Evolutionary conservation across 2,113 vertebrate species (phyloP), one percentile per base, ranked within the genome.

Genomic region (Vulpes vulpes): DNA sequence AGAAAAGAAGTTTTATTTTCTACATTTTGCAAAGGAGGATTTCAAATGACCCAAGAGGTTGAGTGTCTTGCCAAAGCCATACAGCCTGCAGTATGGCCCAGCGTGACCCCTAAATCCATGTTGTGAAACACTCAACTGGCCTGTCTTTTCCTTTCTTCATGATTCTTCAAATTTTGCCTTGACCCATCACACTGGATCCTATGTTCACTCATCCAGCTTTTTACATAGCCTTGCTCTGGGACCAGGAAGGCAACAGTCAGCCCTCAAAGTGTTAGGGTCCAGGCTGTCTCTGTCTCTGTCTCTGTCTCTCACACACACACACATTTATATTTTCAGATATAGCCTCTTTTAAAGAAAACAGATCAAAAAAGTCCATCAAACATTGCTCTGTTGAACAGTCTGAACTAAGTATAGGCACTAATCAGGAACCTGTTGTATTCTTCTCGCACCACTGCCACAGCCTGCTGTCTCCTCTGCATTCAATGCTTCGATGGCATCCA

Each of bases 261-360:
- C 19, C 16, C 9, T 35, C 2, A 0, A 17, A 25, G 30, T 32
- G 11, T 16, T 20, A 65, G 73, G 23, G 35, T 38, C 16, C 11
- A 14, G 5, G n/a, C 22, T 62, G 6, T 67, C 49, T 64, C 27
- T 64, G 43, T 43, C 43, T 43, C 43, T 43, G 2, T 73, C 15
- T 85, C 8, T 22, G 11, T 35, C n/a, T 92, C 64, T 81, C 38
- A 38, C 32, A 38, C 20, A 22, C 64, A 38, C 38, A 7, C n/a
- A 69, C 23, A 30, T 15, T 49, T 27, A 32, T 17, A n/a, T 7
- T 23, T 38, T 16, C 8, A 62, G 25, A 49, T 20, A n/a, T 6
- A 53, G 35, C 19, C 27, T 87, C 60, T 90, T 80, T 60, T 53
- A 49, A 55, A 91, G 74, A 89, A 93, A 38, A 88, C 65, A 83